These are phyloP conservation scores for Cerastis leucographa DNA, from an alignment of 2,888 invertebrate genomes.

Conservation along the genomic window DNA sequence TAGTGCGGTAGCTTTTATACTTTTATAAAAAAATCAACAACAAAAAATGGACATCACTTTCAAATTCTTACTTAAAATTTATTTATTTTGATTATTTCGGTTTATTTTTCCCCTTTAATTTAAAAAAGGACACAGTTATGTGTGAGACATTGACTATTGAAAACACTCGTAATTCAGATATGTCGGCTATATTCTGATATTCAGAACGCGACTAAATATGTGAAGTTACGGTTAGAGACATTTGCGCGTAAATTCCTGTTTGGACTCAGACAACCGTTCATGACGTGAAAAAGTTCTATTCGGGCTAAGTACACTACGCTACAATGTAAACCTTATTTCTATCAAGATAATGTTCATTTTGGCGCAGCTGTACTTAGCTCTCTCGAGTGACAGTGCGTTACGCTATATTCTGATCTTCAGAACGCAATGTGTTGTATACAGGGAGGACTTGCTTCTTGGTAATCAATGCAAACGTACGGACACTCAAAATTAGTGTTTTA, in stretches of 20 bases:
- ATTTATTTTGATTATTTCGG: neutral
- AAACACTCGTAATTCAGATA: neutral
- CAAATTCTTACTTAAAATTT: neutral
- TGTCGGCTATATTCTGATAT: slow-evolving; percentile 3
- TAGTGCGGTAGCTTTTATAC: neutral
- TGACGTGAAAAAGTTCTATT: no score
- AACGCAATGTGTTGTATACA: neutral
- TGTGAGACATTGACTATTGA: neutral
- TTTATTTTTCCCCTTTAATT: neutral
- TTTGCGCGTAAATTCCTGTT: no score
- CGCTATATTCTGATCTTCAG: slow-evolving; percentile 15
- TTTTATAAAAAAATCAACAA: neutral
- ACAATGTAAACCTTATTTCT: neutral
- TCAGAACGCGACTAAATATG: neutral
- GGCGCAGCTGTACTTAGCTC: neutral
- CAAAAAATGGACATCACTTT: no score
- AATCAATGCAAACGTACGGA: neutral
- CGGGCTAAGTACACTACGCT: neutral
- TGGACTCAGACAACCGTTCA: no score
- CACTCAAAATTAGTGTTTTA: neutral
- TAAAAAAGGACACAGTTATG: neutral
- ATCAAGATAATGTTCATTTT: neutral
- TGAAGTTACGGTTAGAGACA: neutral
- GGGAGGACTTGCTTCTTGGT: neutral
- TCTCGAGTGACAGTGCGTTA: neutral